These are phyloP conservation scores for Ypsolopha sequella DNA, from an alignment of 2,888 invertebrate genomes.

Conservation along the genomic window DNA sequence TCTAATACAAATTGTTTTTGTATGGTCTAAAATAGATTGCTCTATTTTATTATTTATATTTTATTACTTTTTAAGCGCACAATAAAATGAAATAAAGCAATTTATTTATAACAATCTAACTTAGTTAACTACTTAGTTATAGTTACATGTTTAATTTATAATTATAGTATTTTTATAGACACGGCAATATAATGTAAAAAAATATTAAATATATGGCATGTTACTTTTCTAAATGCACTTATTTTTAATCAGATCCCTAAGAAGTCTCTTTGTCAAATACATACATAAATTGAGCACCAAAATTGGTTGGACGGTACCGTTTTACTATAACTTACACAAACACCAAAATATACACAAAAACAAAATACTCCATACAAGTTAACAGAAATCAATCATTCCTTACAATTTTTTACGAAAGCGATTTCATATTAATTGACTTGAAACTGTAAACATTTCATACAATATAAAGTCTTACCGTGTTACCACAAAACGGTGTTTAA, in stretches of 20 bases:
- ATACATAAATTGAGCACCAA: constrained; percentile 28
- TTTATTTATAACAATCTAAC: constrained; percentile 24
- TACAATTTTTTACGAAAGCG: too few relatives aligned
- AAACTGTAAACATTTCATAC: too few relatives aligned
- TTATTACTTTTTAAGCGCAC: constrained; percentile 25
- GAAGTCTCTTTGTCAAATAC: constrained; percentile 9
- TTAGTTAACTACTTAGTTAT: constrained; percentile 8
- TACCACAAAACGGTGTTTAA: too few relatives aligned
- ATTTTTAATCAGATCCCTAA: constrained; percentile 19
- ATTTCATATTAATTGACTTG: too few relatives aligned
- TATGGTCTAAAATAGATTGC: constrained; percentile 29
- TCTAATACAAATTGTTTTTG: constrained; percentile 8
- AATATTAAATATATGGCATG: constrained; percentile 67
- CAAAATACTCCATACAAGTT: constrained; percentile 6
- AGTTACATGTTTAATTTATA: constrained; percentile 13
- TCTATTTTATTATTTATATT: constrained; percentile 33
- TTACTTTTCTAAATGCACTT: constrained; percentile 52
- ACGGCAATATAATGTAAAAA: constrained; percentile 43
- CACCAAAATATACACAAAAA: constrained; percentile 11
- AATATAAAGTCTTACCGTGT: too few relatives aligned
- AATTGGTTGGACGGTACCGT: constrained; percentile 18
- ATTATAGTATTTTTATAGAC: constrained; percentile 27
- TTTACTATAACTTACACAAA: constrained; percentile 1
- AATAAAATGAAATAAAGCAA: constrained; percentile 41
- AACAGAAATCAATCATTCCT: too few relatives aligned